Base-by-base conservation (phyloP, 2,113 vertebrate species). In the Struthidea cinerea region DNA sequence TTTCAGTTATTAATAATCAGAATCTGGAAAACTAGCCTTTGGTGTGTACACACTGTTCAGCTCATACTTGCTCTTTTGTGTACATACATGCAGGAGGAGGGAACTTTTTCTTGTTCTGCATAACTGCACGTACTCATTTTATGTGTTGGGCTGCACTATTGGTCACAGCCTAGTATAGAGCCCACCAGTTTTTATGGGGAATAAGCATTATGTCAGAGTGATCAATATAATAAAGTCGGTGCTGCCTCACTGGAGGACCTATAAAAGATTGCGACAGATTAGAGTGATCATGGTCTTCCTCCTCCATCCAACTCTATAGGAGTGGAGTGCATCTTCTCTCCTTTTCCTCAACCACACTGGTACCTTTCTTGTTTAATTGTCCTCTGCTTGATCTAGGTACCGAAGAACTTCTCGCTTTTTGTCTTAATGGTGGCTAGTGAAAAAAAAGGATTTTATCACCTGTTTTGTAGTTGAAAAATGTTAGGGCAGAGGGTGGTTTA, bases 41-140 rank as follows among this genome's bases (percentile, higher is more conserved):
- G 9, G 12, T 23, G 8, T 50, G n/a, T 28, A 47, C 47, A 20
- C 1, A 2, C 17, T 1, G 0, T 68, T 33, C 13, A 80, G 47
- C 23, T 83, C 57, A 32, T 61, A 28, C 8, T 56, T 63, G 21
- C 1, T 42, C 65, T 78, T 56, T 27, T 57, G 10, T 13, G 8
- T 59, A 16, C 22, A 15, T 26, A 2, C 0, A 0, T 32, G 75
- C 13, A 27, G 23, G 35, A 33, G 55, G 12, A 63, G 20, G n/a
- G 17, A 63, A 20, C 28, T 71, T 10, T 37, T 55, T 8, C 35
- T 53, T n/a, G 46, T n/a, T 55, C 26, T 56, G 10, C 12, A 2
- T 13, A 59, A 37, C 24, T 30, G 27, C 19, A 32, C 21, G 9
- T 84, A 23, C 26, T 63, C 1, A 0, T 23, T 88, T 49, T 57